Percentiles rank a stretch among this genome's conserved stretches.
These are phyloP conservation scores for Forbesichthys papilliferus DNA, from an alignment of 2,113 vertebrate species.

Conservation along the genomic window DNA sequence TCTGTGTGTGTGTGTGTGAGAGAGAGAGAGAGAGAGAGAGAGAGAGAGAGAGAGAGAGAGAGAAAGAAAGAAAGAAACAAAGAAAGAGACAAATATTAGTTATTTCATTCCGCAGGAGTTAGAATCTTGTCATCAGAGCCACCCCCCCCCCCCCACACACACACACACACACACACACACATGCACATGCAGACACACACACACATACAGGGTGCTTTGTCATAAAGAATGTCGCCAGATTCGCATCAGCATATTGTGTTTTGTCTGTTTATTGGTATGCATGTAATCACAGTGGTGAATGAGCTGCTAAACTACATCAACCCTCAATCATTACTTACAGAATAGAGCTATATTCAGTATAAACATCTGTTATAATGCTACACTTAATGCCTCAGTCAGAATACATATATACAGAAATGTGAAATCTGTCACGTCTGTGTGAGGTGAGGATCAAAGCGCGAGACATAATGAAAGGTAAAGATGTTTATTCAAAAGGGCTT, in stretches of 20 bases:
- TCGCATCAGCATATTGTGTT: background rate
- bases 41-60: conserved; percentile 1
- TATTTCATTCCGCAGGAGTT: conserved; percentile 25
- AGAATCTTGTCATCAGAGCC: background rate
- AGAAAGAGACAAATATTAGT: conserved; percentile 9
- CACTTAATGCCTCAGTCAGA: no score
- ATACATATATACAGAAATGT: no score
- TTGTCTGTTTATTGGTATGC: background rate
- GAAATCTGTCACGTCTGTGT: no score
- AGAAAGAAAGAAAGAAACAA: background rate
- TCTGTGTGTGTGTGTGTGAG: conserved; percentile 15
- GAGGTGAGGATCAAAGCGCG: no score
- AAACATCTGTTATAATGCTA: no score
- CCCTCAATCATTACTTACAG: no score
- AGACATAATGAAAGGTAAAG: no score
- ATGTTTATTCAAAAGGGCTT: no score
- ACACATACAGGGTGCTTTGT: background rate
- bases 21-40: conserved; percentile 7
- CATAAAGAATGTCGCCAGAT: conserved; percentile 1
- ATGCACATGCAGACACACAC: conserved; percentile 18
- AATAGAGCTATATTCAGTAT: no score
- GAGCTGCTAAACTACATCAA: no score
- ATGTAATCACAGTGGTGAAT: no score
- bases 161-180: conserved; percentile 28
- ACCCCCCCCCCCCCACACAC: conserved; percentile 11